Evolutionary conservation across 2,888 invertebrate genomes (phyloP).

Genomic region (Lordiphosa fenestrarum): DNA sequence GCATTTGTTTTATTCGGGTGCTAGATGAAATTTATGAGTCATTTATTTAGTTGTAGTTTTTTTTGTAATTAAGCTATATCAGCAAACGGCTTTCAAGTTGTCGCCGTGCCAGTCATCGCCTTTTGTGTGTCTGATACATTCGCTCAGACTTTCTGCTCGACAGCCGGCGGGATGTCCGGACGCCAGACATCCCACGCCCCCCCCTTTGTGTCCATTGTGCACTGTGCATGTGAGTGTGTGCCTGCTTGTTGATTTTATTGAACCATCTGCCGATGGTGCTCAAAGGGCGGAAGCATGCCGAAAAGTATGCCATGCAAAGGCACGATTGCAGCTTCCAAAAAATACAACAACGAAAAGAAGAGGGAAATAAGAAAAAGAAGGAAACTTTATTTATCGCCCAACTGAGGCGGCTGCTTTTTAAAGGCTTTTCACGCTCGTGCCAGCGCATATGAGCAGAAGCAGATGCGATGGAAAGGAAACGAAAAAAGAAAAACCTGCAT

Average conservation of each 20-base stretch:
- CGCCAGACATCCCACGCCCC: slow-evolving; percentile 20
- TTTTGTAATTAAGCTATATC: slow-evolving; percentile 21
- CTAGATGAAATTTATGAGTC: slow-evolving; percentile 35
- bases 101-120: background rate
- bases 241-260: slow-evolving; percentile 60
- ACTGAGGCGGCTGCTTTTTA: slow-evolving; percentile 55
- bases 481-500: slow-evolving; percentile 47
- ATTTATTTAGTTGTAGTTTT: slow-evolving; percentile 27
- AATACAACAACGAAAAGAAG: slow-evolving; percentile 15
- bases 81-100: slow-evolving; percentile 2
- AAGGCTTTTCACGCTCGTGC: slow-evolving; percentile 62
- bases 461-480: slow-evolving; percentile 1
- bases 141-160: slow-evolving; percentile 18
- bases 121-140: slow-evolving; percentile 44
- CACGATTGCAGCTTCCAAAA: slow-evolving; percentile 36
- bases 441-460: slow-evolving; percentile 42
- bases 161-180: slow-evolving; percentile 17
- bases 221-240: slow-evolving; percentile 15
- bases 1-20: slow-evolving; percentile 19
- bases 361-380: slow-evolving; percentile 23
- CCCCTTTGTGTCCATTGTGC: slow-evolving; percentile 28
- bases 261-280: slow-evolving; percentile 53
- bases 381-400: slow-evolving; percentile 52
- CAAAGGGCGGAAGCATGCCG: slow-evolving; percentile 43
- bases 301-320: slow-evolving; percentile 56